Evolutionary conservation across 2,888 invertebrate species (phyloP).

Genomic region (Drosophila paracracens): DNA sequence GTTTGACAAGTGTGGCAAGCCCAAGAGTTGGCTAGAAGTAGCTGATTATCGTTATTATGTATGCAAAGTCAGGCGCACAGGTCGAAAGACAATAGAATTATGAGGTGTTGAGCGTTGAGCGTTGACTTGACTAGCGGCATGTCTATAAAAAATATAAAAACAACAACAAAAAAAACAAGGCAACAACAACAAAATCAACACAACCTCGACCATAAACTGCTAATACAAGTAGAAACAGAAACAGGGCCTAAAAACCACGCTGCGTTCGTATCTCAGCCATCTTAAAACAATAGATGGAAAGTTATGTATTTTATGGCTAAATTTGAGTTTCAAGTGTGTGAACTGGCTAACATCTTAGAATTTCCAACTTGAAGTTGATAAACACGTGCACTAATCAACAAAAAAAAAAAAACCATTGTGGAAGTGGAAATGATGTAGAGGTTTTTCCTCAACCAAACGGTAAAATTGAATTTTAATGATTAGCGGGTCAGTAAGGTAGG

Average conservation of each 20-base stretch:
- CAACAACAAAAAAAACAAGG: background rate
- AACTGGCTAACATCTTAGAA: slow-evolving; percentile 26
- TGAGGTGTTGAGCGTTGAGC: slow-evolving; percentile 74
- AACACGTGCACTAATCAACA: slow-evolving; percentile 32
- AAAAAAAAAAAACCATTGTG: slow-evolving; percentile 3
- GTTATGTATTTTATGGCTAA: slow-evolving; percentile 62
- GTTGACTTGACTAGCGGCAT: slow-evolving; percentile 71
- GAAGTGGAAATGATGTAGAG: slow-evolving; percentile 52
- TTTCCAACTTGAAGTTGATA: slow-evolving; percentile 16
- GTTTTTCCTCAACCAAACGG: slow-evolving; percentile 36
- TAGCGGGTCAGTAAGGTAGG: slow-evolving; percentile 1
- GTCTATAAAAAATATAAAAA: slow-evolving; percentile 44
- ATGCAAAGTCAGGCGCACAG: slow-evolving; percentile 54
- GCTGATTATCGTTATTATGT: slow-evolving; percentile 74
- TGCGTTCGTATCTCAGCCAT: slow-evolving; percentile 13
- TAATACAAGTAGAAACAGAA: slow-evolving; percentile 35
- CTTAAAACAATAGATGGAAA: slow-evolving; percentile 72
- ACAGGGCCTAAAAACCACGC: slow-evolving; percentile 32
- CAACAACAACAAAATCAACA: slow-evolving; percentile 2
- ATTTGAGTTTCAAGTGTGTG: slow-evolving; percentile 35
- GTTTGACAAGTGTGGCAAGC: slow-evolving; percentile 63
- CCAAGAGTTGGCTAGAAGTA: slow-evolving; percentile 52
- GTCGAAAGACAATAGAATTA: slow-evolving; percentile 77
- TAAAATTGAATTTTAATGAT: slow-evolving; percentile 70
- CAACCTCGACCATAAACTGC: slow-evolving; percentile 13